Base-by-base conservation (phyloP, 2,888 invertebrate species). In the Drosophila sordidula region DNA sequence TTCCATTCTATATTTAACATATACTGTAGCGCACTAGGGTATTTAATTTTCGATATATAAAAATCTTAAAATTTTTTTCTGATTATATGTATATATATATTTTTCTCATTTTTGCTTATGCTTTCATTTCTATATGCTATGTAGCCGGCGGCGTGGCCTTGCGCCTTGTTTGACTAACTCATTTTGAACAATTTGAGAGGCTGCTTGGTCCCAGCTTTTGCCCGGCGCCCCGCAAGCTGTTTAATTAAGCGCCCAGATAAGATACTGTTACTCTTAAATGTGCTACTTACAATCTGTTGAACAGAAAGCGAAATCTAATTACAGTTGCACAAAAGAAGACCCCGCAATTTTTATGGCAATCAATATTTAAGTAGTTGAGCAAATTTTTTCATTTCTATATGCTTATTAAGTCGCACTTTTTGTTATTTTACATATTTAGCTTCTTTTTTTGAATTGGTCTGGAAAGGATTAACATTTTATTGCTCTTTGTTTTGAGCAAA, bases 101-200 rank as follows among this genome's bases (percentile, higher is more conserved):
- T 63, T 52, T 55, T 67, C 42, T 46, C 29, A 49, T 62, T 87
- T 71, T 71, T 70, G 57, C 74, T 78, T 76, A 52, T 70, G 69
- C 75, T 72, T 63, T 73, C 58, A 42, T 64, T 75, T 72, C 41
- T 52, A 46, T 55, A 64, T 70, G 68, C 56, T 57, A 50, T 58
- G 71, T 50, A 51, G 68, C 66, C 68, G 46, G 9, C 70, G 66
- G 56, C 59, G 41, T 72, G 90, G 78, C 85, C 85, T 86, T 86
- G 89, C 50, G 89, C 70, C 78, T 70, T 75, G 75, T 89, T 86
- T 84, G 80, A 83, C 87, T 89, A 86, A 85, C 90, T 85, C 78
- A 89, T 89, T 89, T 89, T 86, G 70, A 85, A 85, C 79, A 85
- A 87, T 87, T 89, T 81, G 71, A 64, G 52, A 64, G 59, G 47